Evolutionary conservation across 2,888 invertebrate species (phyloP).

Genomic region (Caenorhabditis plicata): DNA sequence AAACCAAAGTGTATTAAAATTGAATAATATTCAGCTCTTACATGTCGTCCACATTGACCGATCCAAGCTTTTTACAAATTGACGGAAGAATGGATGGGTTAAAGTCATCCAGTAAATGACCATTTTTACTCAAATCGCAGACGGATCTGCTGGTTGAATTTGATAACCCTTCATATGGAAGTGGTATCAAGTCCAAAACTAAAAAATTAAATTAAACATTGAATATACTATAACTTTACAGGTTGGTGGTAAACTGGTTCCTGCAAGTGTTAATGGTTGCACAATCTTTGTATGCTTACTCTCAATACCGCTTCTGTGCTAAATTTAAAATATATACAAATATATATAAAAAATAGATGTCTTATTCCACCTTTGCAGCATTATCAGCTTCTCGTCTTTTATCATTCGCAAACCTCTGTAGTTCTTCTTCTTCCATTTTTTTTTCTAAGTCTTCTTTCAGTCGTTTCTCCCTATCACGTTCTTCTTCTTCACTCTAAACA

Average conservation of each 20-base stretch:
- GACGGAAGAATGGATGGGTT: slow-evolving; percentile 24
- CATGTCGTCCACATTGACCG: slow-evolving; percentile 49
- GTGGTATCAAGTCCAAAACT: slow-evolving; percentile 52
- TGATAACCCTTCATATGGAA: slow-evolving; percentile 46
- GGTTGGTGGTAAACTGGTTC: slow-evolving; percentile 53
- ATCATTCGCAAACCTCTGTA: slow-evolving; percentile 29
- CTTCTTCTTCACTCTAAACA: slow-evolving; percentile 9
- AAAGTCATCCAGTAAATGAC: slow-evolving; percentile 18
- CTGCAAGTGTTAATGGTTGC: slow-evolving; percentile 51
- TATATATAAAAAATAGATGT: background rate
- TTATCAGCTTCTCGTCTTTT: slow-evolving; percentile 18
- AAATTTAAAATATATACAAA: slow-evolving; percentile 2
- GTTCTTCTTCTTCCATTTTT: slow-evolving; percentile 15
- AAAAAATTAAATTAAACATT: slow-evolving; percentile 10
- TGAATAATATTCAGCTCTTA: slow-evolving; percentile 16
- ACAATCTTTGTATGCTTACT: slow-evolving; percentile 22
- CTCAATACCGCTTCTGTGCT: slow-evolving; percentile 29
- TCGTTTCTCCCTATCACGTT: slow-evolving; percentile 14
- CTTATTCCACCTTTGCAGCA: slow-evolving; percentile 3
- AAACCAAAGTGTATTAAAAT: background rate
- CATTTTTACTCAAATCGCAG: slow-evolving; percentile 17
- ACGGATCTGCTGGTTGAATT: slow-evolving; percentile 33
- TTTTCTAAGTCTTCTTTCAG: slow-evolving; percentile 20
- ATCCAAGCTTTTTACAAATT: slow-evolving; percentile 34
- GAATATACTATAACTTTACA: slow-evolving; percentile 25